phyloP scores from a whole-genome alignment of 2,888 invertebrate species.

The Agonopterix subpropinquella region DNA sequence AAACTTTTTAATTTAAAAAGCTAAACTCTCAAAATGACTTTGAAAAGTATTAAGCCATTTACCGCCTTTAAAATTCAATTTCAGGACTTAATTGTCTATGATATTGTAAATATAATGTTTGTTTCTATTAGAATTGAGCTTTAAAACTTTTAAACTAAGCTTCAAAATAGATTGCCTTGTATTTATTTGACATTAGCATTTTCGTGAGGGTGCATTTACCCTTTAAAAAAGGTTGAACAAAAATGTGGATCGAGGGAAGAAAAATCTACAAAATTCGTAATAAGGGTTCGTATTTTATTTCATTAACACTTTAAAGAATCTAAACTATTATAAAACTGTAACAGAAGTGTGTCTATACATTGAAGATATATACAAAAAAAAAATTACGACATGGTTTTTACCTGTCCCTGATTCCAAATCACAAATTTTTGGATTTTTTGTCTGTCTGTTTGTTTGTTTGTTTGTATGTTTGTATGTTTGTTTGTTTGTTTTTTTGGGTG shows the following conservation, averaged over 20 bases:
- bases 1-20: not conserved
- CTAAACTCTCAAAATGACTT: conserved; percentile 6
- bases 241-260: not conserved
- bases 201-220: conserved; percentile 5
- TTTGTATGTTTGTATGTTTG: no score
- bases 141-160: not conserved
- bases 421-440: no score
- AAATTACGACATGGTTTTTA: no score
- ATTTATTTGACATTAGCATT: conserved; percentile 6
- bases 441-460: no score
- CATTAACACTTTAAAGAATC: no score
- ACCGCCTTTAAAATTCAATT: conserved; percentile 11
- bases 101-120: conserved; percentile 2
- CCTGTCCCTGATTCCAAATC: no score
- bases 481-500: no score
- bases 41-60: conserved; percentile 8
- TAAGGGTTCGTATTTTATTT: no score
- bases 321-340: no score
- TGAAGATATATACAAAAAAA: no score
- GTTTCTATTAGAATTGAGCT: not conserved
- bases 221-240: conserved; percentile 2
- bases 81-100: conserved; percentile 10
- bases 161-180: conserved; percentile 1
- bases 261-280: no score
- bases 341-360: no score